Base-by-base conservation (phyloP, 2,888 invertebrate species). In the Macaria notata region DNA sequence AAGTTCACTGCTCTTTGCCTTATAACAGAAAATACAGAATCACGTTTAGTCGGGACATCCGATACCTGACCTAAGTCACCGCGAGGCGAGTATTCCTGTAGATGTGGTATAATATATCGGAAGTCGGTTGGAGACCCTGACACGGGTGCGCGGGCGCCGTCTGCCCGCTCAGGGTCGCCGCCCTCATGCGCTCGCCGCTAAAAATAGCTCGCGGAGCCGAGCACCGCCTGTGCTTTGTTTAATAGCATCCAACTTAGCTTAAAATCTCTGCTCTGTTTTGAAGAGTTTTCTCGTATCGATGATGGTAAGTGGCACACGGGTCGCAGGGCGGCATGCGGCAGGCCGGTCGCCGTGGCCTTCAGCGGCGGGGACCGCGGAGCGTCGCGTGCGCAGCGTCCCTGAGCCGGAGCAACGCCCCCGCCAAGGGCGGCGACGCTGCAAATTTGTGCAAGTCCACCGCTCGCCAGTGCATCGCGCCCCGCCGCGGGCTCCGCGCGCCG, bases 401-500 rank as follows among this genome's bases (percentile, higher is more conserved):
- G 90, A 86, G 79, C 81, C 84, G 86, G 91, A 88, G 88, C 91
- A 91, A 90, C 90, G 91, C 88, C 91, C 91, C 88, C 88, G 90
- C 89, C 90, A 91, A 90, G 91, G 91, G 91, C 91, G 91, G 88
- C 90, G 88, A 87, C 89, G 89, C 78, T 82, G 89, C 90, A 90
- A 90, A 90, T 88, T 91, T 90, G 83, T 90, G 90, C 90, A 90
- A 90, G 88, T 87, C 87, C 84, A 83, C 76, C 78, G 84, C 84
- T 81, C 84, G 79, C 86, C 89, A 89, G 88, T 90, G 90, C 90
- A 91, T 87, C 88, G 87, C 84, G 89, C 85, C 86, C 84, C 87
- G 89, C 88, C 89, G 88, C 89, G 89, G 88, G 88, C 83, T 77
- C 82, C 84, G 89, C 91, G 91, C 85, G 70, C 78, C 80, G 82